Base-by-base conservation (phyloP, 2,113 vertebrate species). In the Pteronura brasiliensis region DNA sequence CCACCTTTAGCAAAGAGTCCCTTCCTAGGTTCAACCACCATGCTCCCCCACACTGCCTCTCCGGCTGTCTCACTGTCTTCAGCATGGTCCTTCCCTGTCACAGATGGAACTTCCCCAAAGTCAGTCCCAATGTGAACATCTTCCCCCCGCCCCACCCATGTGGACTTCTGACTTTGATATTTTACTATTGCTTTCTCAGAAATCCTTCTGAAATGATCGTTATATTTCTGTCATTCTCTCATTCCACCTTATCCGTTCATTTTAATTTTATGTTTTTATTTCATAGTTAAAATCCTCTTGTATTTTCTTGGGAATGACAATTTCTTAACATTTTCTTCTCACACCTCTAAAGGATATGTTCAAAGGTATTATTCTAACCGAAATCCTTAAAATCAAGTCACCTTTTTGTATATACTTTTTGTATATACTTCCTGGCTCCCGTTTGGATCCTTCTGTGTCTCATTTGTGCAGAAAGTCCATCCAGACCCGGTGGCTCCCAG, bases 61-160 rank as follows among this genome's bases (percentile, higher is more conserved):
- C 7, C 6, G 1, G 34, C 9, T 17, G 2, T 20, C 49, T 17
- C 4, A 0, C 17, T 34, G 1, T 25, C 9, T 17, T 44, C 23
- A 36, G 18, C 4, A 11, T n/a, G 44, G 9, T 34, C 49, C 17
- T 61, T 5, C 4, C 21, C 31, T 59, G 3, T 23, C 25, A 0
- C 34, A 69, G 29, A 9, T 8, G 31, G 44, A 3, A 29, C 42
- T 34, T 81, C 18, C 18, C 31, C 6, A 20, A 11, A 36, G 7
- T 7, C 34, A 2, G 14, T 10, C 7, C 4, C 55, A 72, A 0
- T n/a, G 42, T 44, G 23, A 29, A 20, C 21, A 84, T 72, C 69
- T n/a, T 10, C n/a, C 55, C 6, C 21, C 27, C 34, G 1, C 0
- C 52, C 4, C 4, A 17, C 2, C 55, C 61, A 1, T 42, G 42